Evolutionary conservation across 2,113 vertebrate species (phyloP), one percentile per base, ranked within the genome.

Genomic region (Crotalus helleri): DNA sequence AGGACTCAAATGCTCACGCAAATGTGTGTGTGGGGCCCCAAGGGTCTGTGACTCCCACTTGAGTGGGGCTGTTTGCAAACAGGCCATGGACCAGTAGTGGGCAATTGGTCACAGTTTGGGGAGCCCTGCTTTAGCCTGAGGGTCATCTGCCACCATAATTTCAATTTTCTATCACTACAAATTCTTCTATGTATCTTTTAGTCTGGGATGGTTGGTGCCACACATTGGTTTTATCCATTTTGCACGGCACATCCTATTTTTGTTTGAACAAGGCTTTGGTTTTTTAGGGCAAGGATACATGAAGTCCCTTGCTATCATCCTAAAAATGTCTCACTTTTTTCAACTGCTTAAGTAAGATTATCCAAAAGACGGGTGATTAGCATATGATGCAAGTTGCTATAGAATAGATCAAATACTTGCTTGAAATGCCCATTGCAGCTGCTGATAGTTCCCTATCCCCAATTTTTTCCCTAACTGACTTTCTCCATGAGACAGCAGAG

Each of bases 1-100:
- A 9, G 49, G 49, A 8, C 49, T 7, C 49, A 49, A 49, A 49
- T 49, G 49, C 49, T 8, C 49, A 51, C 8, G 8, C 49, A 51
- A 8, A 9, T 9, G 8, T 7, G 8, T 1, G 49, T 51, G 8
- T 51, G 8, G 49, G 49, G 49, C 49, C 49, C 8, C 1, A 0
- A 51, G 49, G 49, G 8, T 51, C 49, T 51, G 49, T 8, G 8
- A 51, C 49, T 51, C 49, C 1, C 49, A 51, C 49, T 51, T 51
- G 49, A 51, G 49, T 51, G 49, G 49, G 49, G 1, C 8, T 51
- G 49, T 51, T 51, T 51, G 49, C 49, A 7, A 51, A 51, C 49
- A 51, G 49, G 49, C 49, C 9, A 9, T 51, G 8, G 49, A 51
- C 49, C 8, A 1, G 49, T 51, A 51, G 49, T 51, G 8, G 49